Evolutionary conservation across 2,797 vertebrate species (phyloP).

Genomic region (Threskiornis aethiopicus): DNA sequence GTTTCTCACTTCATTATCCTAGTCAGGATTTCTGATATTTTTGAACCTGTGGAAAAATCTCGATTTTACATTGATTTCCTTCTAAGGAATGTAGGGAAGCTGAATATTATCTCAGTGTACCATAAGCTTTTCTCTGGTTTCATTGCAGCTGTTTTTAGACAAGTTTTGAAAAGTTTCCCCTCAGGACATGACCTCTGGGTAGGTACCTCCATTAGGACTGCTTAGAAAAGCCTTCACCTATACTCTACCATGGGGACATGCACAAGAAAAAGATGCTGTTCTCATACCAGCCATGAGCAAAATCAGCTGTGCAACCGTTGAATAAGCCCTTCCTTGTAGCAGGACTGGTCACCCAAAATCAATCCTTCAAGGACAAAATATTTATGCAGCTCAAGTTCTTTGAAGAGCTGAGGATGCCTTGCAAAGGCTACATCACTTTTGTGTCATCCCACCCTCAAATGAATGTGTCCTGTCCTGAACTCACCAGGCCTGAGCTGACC

Average conservation of each 20-base stretch:
- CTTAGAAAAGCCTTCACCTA: not conserved
- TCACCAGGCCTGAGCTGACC: not conserved
- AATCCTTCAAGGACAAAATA: not conserved
- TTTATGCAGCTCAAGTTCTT: not conserved
- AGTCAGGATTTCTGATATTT: not conserved
- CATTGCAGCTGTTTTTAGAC: not conserved
- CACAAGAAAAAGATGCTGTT: not conserved
- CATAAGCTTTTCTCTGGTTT: not conserved
- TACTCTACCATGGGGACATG: not conserved
- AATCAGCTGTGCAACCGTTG: not conserved
- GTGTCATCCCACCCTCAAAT: not conserved
- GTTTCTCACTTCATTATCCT: not conserved
- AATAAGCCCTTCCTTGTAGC: not conserved
- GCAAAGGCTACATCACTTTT: not conserved
- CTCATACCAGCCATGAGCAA: not conserved
- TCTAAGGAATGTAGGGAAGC: not conserved
- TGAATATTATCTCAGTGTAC: not conserved
- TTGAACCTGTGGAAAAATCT: not conserved
- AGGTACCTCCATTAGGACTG: not conserved
- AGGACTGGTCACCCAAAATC: not conserved
- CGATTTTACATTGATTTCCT: not conserved
- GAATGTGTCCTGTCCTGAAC: not conserved
- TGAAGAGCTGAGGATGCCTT: not conserved
- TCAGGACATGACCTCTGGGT: not conserved
- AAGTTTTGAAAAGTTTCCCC: not conserved